These are phyloP conservation scores for Trissoscelio sp. DNA, from an alignment of 2,888 invertebrate species.

Conservation along the genomic window DNA sequence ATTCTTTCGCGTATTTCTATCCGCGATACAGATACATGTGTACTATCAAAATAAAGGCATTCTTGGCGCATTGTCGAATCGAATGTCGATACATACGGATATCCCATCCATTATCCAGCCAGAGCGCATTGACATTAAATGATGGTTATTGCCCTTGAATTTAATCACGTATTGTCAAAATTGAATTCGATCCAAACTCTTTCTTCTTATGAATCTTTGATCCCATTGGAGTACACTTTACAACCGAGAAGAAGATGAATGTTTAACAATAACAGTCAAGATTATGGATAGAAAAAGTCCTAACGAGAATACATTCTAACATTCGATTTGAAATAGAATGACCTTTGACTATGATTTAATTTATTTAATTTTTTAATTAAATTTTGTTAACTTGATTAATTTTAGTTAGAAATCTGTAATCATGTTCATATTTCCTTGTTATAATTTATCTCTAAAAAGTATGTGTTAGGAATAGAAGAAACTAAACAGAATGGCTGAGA, in stretches of 20 bases:
- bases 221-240: slow-evolving; percentile 2
- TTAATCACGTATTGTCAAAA: slow-evolving; percentile 51
- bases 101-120: slow-evolving; percentile 43
- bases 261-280: slow-evolving; percentile 2
- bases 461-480: too few relatives aligned
- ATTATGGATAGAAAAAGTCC: not conserved
- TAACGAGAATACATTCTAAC: not conserved
- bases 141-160: slow-evolving; percentile 49
- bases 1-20: slow-evolving; percentile 69
- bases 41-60: slow-evolving; percentile 63
- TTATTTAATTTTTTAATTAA: too few relatives aligned
- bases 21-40: slow-evolving; percentile 54
- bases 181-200: slow-evolving; percentile 23
- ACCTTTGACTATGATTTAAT: too few relatives aligned
- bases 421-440: too few relatives aligned
- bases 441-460: too few relatives aligned
- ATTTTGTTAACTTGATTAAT: too few relatives aligned
- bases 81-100: slow-evolving; percentile 36
- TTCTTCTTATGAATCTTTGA: not conserved
- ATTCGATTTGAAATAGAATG: too few relatives aligned
- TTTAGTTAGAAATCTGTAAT: too few relatives aligned
- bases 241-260: not conserved
- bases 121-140: slow-evolving; percentile 40
- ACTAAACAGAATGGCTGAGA: not conserved
- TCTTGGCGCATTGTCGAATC: slow-evolving; percentile 61